Conservation (phyloP, 1,140 invertebrate genomes). For the Melipona quadrifasciata region DNA sequence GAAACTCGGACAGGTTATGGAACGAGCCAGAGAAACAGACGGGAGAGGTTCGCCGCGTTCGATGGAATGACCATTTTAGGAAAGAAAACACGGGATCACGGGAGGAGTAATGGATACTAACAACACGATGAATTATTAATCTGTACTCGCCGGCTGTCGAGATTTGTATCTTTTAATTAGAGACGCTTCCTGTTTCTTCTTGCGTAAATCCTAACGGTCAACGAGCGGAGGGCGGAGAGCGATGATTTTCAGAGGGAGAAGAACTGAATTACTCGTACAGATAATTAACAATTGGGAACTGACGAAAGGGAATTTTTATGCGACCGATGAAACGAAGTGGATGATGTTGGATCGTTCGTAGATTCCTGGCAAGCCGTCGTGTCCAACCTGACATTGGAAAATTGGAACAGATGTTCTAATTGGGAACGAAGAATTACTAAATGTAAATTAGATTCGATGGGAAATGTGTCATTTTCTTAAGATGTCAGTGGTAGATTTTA, state of each 20-base stretch:
- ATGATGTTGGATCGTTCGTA: not conserved
- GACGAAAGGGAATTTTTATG: not conserved
- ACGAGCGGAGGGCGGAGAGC: not conserved
- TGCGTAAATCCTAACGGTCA: not conserved
- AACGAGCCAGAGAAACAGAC: too few species aligned
- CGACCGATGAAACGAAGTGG: not conserved
- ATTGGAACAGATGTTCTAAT: too few species aligned
- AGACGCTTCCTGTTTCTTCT: not conserved
- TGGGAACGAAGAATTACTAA: too few species aligned
- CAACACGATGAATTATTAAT: constrained; percentile 3
- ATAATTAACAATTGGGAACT: not conserved
- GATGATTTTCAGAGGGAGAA: not conserved
- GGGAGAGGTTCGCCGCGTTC: too few species aligned
- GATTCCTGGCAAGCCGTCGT: not conserved
- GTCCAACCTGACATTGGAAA: not conserved
- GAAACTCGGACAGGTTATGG: not conserved
- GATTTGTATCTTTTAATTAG: constrained; percentile 6
- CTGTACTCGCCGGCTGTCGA: too few species aligned
- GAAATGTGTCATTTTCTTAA: not conserved
- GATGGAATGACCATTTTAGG: not conserved
- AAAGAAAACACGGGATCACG: not conserved
- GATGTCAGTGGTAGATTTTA: not conserved
- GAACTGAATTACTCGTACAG: not conserved
- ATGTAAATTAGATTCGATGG: not conserved
- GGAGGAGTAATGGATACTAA: not conserved